Percentiles rank a stretch among this genome's conserved stretches.
Conservation (phyloP, 2,888 invertebrate species). For the Onchidella celtica region DNA sequence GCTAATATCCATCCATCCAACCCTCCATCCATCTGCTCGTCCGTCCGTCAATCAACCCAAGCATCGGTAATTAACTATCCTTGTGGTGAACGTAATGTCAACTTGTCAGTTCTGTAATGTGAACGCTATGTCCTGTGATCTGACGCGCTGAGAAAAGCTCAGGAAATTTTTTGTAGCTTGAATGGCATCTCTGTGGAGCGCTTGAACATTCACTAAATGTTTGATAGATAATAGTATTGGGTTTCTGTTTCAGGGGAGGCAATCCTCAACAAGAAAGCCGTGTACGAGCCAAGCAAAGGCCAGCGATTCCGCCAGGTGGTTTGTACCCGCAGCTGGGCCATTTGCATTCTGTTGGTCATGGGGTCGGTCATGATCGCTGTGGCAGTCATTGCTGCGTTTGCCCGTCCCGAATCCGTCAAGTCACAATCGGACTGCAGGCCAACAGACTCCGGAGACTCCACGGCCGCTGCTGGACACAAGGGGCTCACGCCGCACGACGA, state of each 20-base stretch:
- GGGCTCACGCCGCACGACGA: background rate
- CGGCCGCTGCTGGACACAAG: background rate
- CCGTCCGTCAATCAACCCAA: too few relatives aligned
- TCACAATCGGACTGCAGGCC: conserved; percentile 11
- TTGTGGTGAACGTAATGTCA: too few relatives aligned
- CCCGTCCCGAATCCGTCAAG: conserved; percentile 84
- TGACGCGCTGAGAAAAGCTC: background rate
- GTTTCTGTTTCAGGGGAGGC: conserved; percentile 83
- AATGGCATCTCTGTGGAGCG: background rate
- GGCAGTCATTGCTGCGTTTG: conserved; percentile 93
- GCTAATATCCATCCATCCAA: too few relatives aligned
- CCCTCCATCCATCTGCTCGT: too few relatives aligned
- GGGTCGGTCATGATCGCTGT: conserved; percentile 81
- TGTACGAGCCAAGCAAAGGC: conserved; percentile 87
- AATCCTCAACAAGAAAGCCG: conserved; percentile 85
- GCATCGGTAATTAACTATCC: too few relatives aligned
- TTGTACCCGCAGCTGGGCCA: conserved; percentile 83
- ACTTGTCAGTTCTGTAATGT: too few relatives aligned
- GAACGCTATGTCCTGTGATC: background rate
- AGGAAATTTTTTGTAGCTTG: background rate
- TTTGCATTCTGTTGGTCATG: conserved; percentile 84
- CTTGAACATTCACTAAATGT: background rate
- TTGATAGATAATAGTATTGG: too few relatives aligned
- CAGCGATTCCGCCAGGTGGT: conserved; percentile 72
- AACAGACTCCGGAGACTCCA: background rate